Conservation (phyloP, 92 coral and sea anemone species). For the Bergia sp. region DNA sequence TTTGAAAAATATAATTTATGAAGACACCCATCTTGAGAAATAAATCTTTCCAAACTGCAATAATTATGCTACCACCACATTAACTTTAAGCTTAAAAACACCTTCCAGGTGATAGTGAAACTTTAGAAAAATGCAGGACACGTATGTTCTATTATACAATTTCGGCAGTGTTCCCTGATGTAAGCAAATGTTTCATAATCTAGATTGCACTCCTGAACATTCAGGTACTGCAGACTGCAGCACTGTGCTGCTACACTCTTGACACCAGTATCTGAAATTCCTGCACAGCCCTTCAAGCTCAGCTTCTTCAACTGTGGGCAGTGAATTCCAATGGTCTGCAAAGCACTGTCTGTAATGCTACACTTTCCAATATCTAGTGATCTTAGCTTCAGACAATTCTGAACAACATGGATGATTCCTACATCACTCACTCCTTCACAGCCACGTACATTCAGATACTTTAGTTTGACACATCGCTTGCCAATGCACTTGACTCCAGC, state of each 20-base stretch:
- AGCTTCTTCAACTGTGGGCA: constrained; percentile 98
- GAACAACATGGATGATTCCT: constrained; percentile 89
- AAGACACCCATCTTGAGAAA: too few species aligned
- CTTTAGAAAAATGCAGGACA: constrained; percentile 88
- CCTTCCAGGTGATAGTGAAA: too few species aligned
- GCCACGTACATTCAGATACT: constrained; percentile 92
- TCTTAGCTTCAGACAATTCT: constrained; percentile 92
- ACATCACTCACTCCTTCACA: constrained; percentile 91
- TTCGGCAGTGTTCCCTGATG: constrained; percentile 89
- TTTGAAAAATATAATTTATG: too few species aligned
- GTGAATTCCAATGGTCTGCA: constrained; percentile 92
- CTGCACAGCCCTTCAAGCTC: constrained; percentile 85
- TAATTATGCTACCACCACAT: too few species aligned
- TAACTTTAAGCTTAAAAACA: too few species aligned
- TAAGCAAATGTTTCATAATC: constrained; percentile 82
- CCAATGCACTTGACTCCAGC: constrained; percentile 95
- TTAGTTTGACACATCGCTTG: constrained; percentile 86
- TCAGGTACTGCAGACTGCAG: constrained; percentile 89
- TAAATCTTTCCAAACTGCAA: too few species aligned
- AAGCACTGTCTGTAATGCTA: constrained; percentile 87
- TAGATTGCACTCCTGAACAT: constrained; percentile 92
- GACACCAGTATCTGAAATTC: constrained; percentile 80
- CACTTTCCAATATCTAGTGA: constrained; percentile 97
- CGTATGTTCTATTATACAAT: constrained; percentile 93
- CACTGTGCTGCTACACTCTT: constrained; percentile 91